Conservation (phyloP, 2,888 invertebrate species). For the Ophioninae sp. region DNA sequence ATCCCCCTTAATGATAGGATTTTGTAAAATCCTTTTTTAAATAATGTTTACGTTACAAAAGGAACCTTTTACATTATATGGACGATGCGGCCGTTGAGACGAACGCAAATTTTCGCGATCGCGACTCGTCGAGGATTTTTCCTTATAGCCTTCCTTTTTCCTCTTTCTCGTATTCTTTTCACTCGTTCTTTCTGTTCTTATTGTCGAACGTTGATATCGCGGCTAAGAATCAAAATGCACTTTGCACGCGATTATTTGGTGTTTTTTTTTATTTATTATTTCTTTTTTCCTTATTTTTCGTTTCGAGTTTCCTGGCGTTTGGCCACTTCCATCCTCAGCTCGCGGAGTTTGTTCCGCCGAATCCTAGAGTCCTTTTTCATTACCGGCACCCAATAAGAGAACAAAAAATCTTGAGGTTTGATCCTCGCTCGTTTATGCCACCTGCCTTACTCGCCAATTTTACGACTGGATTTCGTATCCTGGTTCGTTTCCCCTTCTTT, state of each 20-base stretch:
- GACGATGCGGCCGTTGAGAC: conserved; percentile 10
- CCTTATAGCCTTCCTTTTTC: not conserved
- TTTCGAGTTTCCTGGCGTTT: not conserved
- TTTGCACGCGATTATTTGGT: conserved; percentile 52
- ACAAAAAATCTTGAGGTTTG: conserved; percentile 1
- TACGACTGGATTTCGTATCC: not conserved
- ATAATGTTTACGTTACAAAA: too few relatives aligned
- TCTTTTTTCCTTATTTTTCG: conserved; percentile 5
- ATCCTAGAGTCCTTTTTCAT: not conserved
- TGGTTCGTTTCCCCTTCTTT: not conserved
- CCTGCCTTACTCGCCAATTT: conserved; percentile 27
- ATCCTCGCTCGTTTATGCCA: conserved; percentile 21
- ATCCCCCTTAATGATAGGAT: too few relatives aligned
- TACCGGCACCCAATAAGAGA: not conserved
- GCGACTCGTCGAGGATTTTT: conserved; percentile 44
- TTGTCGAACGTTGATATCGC: conserved; percentile 38
- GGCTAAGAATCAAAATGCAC: conserved; percentile 42
- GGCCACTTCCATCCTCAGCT: not conserved
- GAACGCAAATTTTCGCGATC: conserved; percentile 11
- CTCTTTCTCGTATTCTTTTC: conserved; percentile 3
- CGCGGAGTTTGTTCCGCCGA: conserved; percentile 4
- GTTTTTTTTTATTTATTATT: conserved; percentile 10
- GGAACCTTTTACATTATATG: conserved; percentile 54
- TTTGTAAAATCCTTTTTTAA: too few relatives aligned
- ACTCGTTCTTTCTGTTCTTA: conserved; percentile 7